Evolutionary conservation across 2,113 vertebrate species (phyloP).

Genomic region (Pomatostomus ruficeps): DNA sequence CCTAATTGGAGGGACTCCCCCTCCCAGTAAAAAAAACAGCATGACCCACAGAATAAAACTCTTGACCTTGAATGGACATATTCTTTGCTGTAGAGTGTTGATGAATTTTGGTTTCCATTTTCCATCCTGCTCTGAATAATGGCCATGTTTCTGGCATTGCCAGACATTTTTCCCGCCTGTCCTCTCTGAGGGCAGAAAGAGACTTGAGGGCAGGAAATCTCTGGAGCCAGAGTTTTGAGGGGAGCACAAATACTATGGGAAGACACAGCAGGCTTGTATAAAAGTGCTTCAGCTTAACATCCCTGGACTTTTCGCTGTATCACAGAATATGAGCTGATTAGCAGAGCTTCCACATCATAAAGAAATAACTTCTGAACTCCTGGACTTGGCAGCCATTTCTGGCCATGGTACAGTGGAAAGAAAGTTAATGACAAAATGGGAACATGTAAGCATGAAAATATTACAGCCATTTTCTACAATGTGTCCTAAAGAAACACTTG

Average conservation of each 20-base stretch:
- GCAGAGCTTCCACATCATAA: not conserved
- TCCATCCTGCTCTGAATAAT: not conserved
- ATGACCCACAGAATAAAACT: not conserved
- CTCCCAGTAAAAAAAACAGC: accelerated
- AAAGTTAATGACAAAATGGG: slow-evolving; percentile 16
- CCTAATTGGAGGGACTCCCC: not conserved
- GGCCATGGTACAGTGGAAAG: not conserved
- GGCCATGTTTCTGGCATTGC: not conserved
- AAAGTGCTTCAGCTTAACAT: not conserved
- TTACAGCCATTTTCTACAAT: not conserved
- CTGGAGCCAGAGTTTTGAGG: not conserved
- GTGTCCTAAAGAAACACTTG: not conserved
- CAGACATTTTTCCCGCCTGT: not conserved
- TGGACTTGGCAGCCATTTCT: not conserved
- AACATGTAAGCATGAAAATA: slow-evolving; percentile 6
- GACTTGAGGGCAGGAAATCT: not conserved
- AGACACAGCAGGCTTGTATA: not conserved
- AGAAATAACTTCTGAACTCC: slow-evolving; percentile 17
- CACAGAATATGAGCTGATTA: not conserved
- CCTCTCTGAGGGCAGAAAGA: not conserved
- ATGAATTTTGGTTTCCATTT: not conserved
- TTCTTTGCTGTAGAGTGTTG: not conserved
- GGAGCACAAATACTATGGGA: not conserved
- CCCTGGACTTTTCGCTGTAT: not conserved
- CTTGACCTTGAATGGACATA: not conserved